Base-by-base conservation (phyloP, 2,113 vertebrate genomes). In the Chaetops frenatus region DNA sequence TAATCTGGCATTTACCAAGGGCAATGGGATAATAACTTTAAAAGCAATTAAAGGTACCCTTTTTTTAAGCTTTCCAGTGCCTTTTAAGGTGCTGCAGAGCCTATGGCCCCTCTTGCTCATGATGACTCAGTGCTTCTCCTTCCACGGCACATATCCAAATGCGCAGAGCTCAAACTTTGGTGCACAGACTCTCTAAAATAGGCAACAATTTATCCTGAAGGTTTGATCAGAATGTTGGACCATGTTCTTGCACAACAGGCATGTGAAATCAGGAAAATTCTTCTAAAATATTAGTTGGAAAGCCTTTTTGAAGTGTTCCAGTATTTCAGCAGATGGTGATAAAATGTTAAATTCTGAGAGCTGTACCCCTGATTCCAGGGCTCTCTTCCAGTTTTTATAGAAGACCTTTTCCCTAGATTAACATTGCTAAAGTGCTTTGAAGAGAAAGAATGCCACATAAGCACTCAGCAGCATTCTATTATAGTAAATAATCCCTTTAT, bases 1-100 rank as follows among this genome's bases (percentile, higher is more conserved):
- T 74, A 91, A 89, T 33, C 44, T 76, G 70, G 56, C 93, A 94
- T 94, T 97, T 97, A 81, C 92, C 72, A 97, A 95, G 92, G 76
- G 83, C 84, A 92, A 69, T 21, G 13, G 73, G 65, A 64, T 73
- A 86, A 53, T 51, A 4, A 84, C 84, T 88, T 45, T 51, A 90
- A 92, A 97, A 95, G 66, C 61, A 92, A 86, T 77, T 95, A 95
- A 94, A 78, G 15, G 23, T 29, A 57, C 10, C 12, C 38, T 47
- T 53, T 45, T 45, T 42, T 33, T 8, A 29, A 82, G 25, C 6
- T 45, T 80, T 69, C 51, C 19, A 12, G 31, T 38, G 58, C 47
- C 36, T 83, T 56, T 67, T 56, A 44, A 79, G 60, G 50, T 77
- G 45, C 58, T 90, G 76, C 71, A 86, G 28, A 79, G 42, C 23